Evolutionary conservation across 2,797 vertebrate species (phyloP).

Genomic region (Pelodytes ibericus): DNA sequence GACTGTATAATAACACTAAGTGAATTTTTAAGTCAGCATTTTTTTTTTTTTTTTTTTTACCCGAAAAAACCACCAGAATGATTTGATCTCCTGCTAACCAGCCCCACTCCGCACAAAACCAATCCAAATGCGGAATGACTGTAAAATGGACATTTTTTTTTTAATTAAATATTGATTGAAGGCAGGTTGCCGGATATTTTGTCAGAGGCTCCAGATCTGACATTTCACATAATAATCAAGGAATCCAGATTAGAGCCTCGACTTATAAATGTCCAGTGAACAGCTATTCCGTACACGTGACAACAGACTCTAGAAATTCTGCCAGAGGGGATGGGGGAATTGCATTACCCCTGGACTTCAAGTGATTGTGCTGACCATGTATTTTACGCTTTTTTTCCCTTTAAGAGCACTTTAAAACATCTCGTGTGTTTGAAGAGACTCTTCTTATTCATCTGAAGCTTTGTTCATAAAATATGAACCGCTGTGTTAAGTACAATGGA

Average conservation of each 20-base stretch:
- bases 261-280: slow-evolving; percentile 16
- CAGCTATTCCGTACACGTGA: slow-evolving; percentile 29
- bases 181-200: slow-evolving; percentile 29
- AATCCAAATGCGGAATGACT: slow-evolving; percentile 29
- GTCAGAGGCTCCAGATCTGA: slow-evolving; percentile 46
- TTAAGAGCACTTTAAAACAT: neutral
- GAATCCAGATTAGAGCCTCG: slow-evolving; percentile 21
- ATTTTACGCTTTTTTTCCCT: neutral
- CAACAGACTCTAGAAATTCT: slow-evolving; percentile 3
- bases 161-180: slow-evolving; percentile 55
- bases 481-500: neutral
- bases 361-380: neutral
- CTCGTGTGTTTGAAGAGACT: neutral
- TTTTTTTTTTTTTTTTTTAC: neutral
- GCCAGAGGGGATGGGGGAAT: neutral
- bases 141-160: slow-evolving; percentile 35
- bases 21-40: slow-evolving; percentile 40
- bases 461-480: neutral
- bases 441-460: neutral
- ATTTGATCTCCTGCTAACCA: slow-evolving; percentile 22
- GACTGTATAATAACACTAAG: too few species aligned
- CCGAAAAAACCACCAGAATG: slow-evolving; percentile 15
- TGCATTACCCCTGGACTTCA: slow-evolving; percentile 2
- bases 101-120: slow-evolving; percentile 36
- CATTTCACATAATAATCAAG: slow-evolving; percentile 48